Conservation (phyloP, 2,113 vertebrate species). For the Melanotaenia duboulayi region DNA sequence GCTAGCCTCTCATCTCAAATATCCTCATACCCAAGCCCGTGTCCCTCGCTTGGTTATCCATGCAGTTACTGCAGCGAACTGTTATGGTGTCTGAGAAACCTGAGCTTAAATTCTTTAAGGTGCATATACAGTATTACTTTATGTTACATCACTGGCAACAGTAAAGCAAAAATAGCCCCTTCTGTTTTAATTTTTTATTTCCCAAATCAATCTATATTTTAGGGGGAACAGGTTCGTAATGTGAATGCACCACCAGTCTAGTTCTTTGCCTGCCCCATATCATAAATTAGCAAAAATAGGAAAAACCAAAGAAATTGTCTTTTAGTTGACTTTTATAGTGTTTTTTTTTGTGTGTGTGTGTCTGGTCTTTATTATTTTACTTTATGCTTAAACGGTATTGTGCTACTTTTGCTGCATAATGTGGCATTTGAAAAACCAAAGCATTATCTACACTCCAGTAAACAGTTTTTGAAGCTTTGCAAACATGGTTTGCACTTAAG, state of each 20-base stretch:
- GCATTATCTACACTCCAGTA: constrained; percentile 31
- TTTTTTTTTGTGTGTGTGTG: no score
- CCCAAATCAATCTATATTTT: neutral
- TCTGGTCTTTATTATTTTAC: constrained; percentile 18
- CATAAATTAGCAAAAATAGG: constrained; percentile 42
- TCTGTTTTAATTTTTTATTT: neutral
- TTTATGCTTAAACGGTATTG: constrained; percentile 7
- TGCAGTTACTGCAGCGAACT: neutral
- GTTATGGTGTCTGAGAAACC: no score
- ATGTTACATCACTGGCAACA: constrained; percentile 9
- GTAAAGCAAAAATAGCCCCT: constrained; percentile 2
- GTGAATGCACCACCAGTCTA: neutral
- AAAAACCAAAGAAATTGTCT: constrained; percentile 24
- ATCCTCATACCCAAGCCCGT: constrained; percentile 24
- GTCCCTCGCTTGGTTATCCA: constrained; percentile 14
- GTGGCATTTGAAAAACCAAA: constrained; percentile 42
- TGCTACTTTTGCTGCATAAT: neutral
- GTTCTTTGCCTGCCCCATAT: constrained; percentile 10
- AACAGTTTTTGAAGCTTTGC: constrained; percentile 34
- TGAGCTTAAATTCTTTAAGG: neutral
- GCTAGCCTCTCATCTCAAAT: neutral
- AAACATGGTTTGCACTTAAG: constrained; percentile 21
- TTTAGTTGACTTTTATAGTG: constrained; percentile 23
- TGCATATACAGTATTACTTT: neutral
- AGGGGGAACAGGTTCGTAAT: neutral